Conservation (phyloP, 2,797 vertebrate genomes). For the Xiphorhynchus erythropygius region DNA sequence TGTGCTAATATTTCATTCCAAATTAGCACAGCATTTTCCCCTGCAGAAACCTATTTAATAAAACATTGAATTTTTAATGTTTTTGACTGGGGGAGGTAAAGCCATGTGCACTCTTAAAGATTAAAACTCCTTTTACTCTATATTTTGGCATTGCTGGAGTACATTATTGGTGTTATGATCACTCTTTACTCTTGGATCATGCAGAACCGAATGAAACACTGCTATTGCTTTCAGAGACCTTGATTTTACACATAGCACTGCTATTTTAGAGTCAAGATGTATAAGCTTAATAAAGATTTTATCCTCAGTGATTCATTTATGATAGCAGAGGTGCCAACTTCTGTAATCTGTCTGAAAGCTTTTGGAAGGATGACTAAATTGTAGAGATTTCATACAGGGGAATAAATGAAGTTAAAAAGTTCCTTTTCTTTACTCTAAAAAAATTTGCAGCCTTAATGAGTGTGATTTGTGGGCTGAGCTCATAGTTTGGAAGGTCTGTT, state of each 20-base stretch:
- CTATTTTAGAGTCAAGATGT: neutral
- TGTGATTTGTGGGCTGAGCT: slow-evolving; percentile 32
- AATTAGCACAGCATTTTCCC: neutral
- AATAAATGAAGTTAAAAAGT: neutral
- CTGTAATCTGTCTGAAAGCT: slow-evolving; percentile 24
- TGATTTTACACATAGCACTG: neutral
- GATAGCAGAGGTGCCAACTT: neutral
- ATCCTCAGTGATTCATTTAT: neutral
- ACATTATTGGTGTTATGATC: neutral
- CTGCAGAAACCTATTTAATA: slow-evolving; percentile 30
- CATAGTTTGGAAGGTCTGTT: neutral
- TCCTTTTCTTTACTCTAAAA: neutral
- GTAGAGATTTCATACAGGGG: neutral
- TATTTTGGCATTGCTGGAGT: neutral
- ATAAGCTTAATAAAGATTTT: slow-evolving; percentile 28
- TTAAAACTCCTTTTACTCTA: neutral
- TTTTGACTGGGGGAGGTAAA: neutral
- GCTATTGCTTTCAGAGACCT: neutral
- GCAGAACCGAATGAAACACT: neutral
- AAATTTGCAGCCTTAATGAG: neutral
- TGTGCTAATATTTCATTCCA: neutral
- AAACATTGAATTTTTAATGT: slow-evolving; percentile 43
- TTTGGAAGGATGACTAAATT: neutral
- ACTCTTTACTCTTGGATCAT: neutral
- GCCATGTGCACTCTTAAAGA: neutral